Evolutionary conservation across 2,113 vertebrate genomes (phyloP), one percentile per base, ranked within the genome.

Genomic region (Polypterus bichir): DNA sequence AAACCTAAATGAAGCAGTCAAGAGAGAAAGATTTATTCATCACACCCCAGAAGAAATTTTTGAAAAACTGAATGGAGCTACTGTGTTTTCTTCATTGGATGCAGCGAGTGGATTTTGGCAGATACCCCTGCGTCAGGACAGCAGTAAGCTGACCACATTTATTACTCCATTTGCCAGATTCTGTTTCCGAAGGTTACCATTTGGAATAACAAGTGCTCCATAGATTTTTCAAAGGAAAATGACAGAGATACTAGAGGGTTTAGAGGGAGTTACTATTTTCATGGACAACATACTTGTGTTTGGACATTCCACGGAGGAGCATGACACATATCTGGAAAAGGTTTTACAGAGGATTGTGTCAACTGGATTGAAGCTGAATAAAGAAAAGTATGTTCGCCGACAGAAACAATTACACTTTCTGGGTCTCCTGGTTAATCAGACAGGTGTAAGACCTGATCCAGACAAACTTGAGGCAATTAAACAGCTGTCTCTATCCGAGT

Each of bases 141-240:
- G 78, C 66, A 63, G 74, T 71, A 80, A 77, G 62, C 72, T 81
- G 67, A 75, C 74, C 66, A 71, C 69, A 68, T 77, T 81, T 69
- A 79, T 76, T 70, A 73, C 73, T 49, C 69, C 72, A 73, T 75
- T 78, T 74, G 72, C 70, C 69, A 74, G 71, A 64, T 74, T 70
- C 64, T 73, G 71, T 69, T 71, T 75, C 74, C 64, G 49, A 70
- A 74, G 70, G 66, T 70, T 81, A 69, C 73, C 71, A 72, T 75
- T 81, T 76, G 73, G 78, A 68, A 77, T 77, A 1, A 0, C 59
- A 60, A 27, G 69, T 11, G 65, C 74, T 72, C 68, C 71, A 68
- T 73, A 74, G 71, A 78, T 74, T 71, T 83, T 84, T 67, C 76
- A 80, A 64, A 76, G 74, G 68, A 80, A 60, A 81, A 80, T 79